Evolutionary conservation across 2,888 invertebrate genomes (phyloP), one percentile per base, ranked within the genome.

Genomic region (Leptopilina syphax): DNA sequence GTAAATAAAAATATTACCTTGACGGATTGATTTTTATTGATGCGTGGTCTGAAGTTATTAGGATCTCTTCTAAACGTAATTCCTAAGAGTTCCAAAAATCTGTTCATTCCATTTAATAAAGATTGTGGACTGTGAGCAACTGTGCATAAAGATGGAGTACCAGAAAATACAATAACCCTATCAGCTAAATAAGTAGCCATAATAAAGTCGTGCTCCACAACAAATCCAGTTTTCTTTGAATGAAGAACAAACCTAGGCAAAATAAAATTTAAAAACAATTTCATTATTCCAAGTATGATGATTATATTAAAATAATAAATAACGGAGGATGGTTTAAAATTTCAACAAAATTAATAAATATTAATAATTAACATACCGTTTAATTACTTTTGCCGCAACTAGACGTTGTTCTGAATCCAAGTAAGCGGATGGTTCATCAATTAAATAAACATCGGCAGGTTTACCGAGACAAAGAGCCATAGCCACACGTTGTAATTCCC

Each of bases 111-210:
- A 88, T 97, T 97, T 85, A 99, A 94, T 80, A 99, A 93, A 1
- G 97, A 97, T 92, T 97, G 97, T 0, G 99, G 99, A 86, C 96
- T 94, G 90, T 97, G 97, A 0, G 99, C 99, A 0, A 94, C 95
- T 1, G 99, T 98, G 81, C 95, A 92, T 1, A 98, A 94, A 0
- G 99, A 98, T 0, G 99, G 99, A 66, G 93, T 93, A 73, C 99
- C 99, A 90, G 99, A 99, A 92, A 99, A 99, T 76, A 99, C 99
- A 85, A 99, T 98, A 3, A 99, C 99, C 66, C 99, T 95, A 92
- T 99, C 99, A 0, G 99, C 98, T 83, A 98, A 94, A 92, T 99
- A 99, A 0, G 99, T 99, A 18, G 99, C 99, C 99, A 99, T 99
- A 85, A 99, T 99, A 92, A 99, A 99, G 93, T 99, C 99, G 95